Evolutionary conservation across 2,113 vertebrate species (phyloP).

Genomic region (Stegastes partitus): DNA sequence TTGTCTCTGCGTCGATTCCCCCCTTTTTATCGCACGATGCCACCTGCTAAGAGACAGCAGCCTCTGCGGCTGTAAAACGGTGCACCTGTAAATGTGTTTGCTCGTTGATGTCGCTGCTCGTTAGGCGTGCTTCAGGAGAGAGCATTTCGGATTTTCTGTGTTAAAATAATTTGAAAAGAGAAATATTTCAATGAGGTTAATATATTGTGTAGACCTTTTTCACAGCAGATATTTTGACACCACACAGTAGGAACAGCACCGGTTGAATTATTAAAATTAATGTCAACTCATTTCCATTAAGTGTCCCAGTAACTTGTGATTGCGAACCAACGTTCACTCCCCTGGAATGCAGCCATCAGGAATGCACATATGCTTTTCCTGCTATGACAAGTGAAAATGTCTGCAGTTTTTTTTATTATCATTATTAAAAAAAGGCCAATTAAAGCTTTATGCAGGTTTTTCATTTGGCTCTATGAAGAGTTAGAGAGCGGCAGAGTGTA

Average conservation of each 20-base stretch:
- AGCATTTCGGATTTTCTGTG: conserved; percentile 7
- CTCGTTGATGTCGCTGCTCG: conserved; percentile 27
- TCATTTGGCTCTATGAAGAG: background rate
- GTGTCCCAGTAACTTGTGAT: background rate
- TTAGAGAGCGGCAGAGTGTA: background rate
- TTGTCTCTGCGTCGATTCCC: conserved; percentile 85
- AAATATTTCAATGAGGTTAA: background rate
- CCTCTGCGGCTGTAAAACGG: conserved; percentile 56
- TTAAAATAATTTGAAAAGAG: conserved; percentile 10
- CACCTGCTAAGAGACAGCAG: conserved; percentile 84
- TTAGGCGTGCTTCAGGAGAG: background rate
- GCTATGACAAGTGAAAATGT: background rate
- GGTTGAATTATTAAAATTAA: background rate
- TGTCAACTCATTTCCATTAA: background rate
- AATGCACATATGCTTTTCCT: background rate
- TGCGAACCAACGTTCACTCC: background rate
- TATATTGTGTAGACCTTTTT: background rate
- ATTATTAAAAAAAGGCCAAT: background rate
- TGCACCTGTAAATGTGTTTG: conserved; percentile 69
- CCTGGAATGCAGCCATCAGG: too few relatives aligned
- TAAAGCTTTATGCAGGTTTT: background rate
- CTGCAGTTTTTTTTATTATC: too few relatives aligned
- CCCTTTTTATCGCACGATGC: conserved; percentile 90
- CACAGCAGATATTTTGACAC: background rate
- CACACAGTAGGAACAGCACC: background rate